Base-by-base conservation (phyloP, 2,113 vertebrate genomes). In the Todiramphus chloris region DNA sequence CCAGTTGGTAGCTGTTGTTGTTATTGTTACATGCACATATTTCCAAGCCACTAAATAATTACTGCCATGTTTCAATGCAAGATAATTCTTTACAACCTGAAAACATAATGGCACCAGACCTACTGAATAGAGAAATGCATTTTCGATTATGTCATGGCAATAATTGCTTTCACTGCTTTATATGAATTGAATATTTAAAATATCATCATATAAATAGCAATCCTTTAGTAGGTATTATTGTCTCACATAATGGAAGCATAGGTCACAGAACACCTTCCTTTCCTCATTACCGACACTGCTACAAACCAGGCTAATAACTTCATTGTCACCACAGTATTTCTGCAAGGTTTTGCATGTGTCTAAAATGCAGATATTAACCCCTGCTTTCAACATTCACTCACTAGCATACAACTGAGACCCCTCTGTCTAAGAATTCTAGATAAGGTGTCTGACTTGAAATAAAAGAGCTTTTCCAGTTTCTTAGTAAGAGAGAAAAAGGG, bases 391-490 rank as follows among this genome's bases (percentile, higher is more conserved):
- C 84, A 96, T 94, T 96, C 33, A 6, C 87, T 97, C 95, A 89
- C 67, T 46, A 97, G 92, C 91, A 77, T 80, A 90, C 25, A 6
- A 85, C 85, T 31, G 6, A 66, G 87, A 96, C 90, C 59, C 59
- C 77, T 96, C 94, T 95, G 88, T 96, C 97, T 95, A 98, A 98
- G 97, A 97, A 97, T 89, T 96, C 64, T 95, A 97, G 96, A 97
- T 97, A 97, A 98, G 96, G 96, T 97, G 96, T 96, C 97, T 98
- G 95, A 96, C 95, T 94, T 88, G 78, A 95, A 97, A 98, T 98
- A 98, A 98, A 98, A 98, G 97, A 98, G 95, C 46, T 97, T 97
- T 98, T 97, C 96, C 94, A 97, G 94, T 97, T 97, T 97, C 96
- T 97, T 96, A 91, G 95, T 95, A 95, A 96, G 91, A 96, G 80